These are phyloP conservation scores for Aspiorhynchus laticeps DNA, from an alignment of 2,113 vertebrate genomes.

Conservation along the genomic window DNA sequence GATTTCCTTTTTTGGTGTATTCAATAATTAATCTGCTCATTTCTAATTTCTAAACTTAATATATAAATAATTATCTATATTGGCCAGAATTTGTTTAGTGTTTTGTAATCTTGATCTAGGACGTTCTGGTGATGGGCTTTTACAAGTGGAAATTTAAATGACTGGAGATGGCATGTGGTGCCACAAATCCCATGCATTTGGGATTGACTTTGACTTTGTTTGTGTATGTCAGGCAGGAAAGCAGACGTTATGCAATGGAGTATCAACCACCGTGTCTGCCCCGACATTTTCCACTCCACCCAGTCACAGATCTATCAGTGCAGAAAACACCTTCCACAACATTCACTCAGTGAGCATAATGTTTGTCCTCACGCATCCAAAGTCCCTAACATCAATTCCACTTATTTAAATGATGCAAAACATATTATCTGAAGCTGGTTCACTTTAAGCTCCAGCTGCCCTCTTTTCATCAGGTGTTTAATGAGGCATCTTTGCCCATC, in stretches of 20 bases:
- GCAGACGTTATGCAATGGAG: slow-evolving; percentile 60
- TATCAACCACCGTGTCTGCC: slow-evolving; percentile 63
- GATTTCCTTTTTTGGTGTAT: neutral
- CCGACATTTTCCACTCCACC: slow-evolving; percentile 81
- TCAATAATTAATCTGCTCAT: neutral
- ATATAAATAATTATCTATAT: neutral
- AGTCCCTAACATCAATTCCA: neutral
- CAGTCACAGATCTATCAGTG: slow-evolving; percentile 71
- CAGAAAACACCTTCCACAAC: slow-evolving; percentile 79
- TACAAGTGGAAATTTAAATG: neutral
- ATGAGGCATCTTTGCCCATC: slow-evolving; percentile 79
- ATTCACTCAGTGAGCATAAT: slow-evolving; percentile 81
- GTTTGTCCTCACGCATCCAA: neutral
- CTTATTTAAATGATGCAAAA: neutral
- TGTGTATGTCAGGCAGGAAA: slow-evolving; percentile 51
- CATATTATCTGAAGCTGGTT: neutral
- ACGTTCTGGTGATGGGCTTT: neutral
- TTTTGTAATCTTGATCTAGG: neutral
- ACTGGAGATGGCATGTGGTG: neutral
- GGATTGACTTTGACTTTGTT: neutral
- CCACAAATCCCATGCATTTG: neutral
- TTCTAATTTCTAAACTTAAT: neutral
- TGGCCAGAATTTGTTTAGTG: neutral
- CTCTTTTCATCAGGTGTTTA: slow-evolving; percentile 80
- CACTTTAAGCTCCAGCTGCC: neutral